Conservation (phyloP, 1,140 invertebrate species). For the Tachypleus tridentatus region DNA sequence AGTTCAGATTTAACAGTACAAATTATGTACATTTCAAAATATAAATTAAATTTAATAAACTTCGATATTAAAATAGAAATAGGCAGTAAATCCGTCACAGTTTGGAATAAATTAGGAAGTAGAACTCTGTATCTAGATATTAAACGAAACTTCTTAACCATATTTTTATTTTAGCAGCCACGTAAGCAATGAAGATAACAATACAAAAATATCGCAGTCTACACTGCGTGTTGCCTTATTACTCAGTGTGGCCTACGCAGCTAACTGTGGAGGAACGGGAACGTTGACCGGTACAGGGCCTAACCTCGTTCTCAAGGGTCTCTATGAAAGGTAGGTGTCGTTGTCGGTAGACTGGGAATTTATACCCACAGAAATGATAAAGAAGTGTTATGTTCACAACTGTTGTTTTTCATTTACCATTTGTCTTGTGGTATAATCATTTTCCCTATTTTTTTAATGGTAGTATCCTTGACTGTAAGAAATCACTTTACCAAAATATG, state of each 20-base stretch:
- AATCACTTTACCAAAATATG: background rate
- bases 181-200: too few relatives aligned
- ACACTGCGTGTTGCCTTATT: slow-evolving; percentile 33
- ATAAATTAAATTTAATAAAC: too few relatives aligned
- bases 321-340: slow-evolving; percentile 45
- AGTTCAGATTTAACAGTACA: too few relatives aligned
- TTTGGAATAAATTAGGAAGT: too few relatives aligned
- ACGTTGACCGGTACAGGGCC: slow-evolving; percentile 79
- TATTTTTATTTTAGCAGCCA: too few relatives aligned
- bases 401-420: background rate
- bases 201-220: too few relatives aligned
- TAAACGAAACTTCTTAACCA: too few relatives aligned
- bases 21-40: too few relatives aligned
- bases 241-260: slow-evolving; percentile 64
- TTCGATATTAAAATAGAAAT: too few relatives aligned
- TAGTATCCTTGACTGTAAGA: slow-evolving; percentile 3
- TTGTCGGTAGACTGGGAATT: slow-evolving; percentile 22
- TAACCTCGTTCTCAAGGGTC: slow-evolving; percentile 69
- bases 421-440: background rate
- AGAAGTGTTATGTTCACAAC: background rate
- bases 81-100: background rate
- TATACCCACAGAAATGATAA: too few relatives aligned
- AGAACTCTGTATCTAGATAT: too few relatives aligned
- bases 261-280: slow-evolving; percentile 66
- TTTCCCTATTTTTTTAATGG: background rate